phyloP scores from a whole-genome alignment of 2,888 invertebrate species.

The Agonopterix heracliana region DNA sequence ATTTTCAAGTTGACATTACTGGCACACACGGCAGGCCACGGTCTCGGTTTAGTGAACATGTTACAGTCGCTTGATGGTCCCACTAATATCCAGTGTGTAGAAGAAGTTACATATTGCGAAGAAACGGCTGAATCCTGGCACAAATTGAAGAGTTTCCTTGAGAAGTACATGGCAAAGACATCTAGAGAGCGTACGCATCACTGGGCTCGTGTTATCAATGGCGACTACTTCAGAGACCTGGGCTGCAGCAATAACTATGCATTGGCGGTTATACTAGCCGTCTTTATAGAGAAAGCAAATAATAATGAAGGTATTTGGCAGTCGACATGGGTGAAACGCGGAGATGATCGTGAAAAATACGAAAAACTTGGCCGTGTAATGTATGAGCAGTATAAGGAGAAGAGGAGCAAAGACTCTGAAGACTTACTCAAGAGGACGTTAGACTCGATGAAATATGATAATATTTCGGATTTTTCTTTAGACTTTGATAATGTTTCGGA shows the following conservation, averaged over 20 bases:
- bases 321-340: conserved; percentile 14
- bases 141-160: conserved; percentile 9
- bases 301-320: conserved; percentile 13
- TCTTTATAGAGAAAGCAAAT: conserved; percentile 14
- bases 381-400: conserved; percentile 2
- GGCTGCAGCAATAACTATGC: conserved; percentile 15
- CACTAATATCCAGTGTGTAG: not conserved
- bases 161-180: conserved; percentile 6
- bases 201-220: conserved; percentile 20
- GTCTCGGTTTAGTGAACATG: conserved; percentile 18
- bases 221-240: conserved; percentile 13
- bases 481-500: too few species aligned
- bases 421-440: too few species aligned
- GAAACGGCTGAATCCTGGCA: conserved; percentile 15
- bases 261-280: conserved; percentile 16
- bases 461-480: too few species aligned
- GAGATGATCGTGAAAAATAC: conserved; percentile 2
- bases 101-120: conserved; percentile 9
- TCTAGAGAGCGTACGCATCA: conserved; percentile 10
- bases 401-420: not conserved
- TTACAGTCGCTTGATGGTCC: conserved; percentile 8
- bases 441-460: too few species aligned
- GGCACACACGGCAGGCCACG: conserved; percentile 16
- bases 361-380: conserved; percentile 1
- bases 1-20: conserved; percentile 16